A percentile compares a stretch with the other conserved stretches of the same genome.
phyloP scores from a whole-genome alignment of 2,113 vertebrate species.

The Chlamydotis undulata region DNA sequence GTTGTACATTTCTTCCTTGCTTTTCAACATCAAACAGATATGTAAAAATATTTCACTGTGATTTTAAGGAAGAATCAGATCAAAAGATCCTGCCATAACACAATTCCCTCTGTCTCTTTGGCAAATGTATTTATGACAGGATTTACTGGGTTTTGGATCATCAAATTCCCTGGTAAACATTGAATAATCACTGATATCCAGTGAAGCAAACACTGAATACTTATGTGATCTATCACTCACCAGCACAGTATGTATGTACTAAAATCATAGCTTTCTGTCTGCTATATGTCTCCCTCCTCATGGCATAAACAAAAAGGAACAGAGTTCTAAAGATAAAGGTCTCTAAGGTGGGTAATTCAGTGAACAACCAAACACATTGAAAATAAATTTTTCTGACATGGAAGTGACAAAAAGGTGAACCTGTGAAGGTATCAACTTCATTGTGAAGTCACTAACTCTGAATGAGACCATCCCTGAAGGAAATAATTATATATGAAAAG shows the following conservation, averaged over 20 bases:
- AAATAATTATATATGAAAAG: neutral
- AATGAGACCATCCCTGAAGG: neutral
- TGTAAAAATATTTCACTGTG: slow-evolving; percentile 34
- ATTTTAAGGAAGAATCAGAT: slow-evolving; percentile 41
- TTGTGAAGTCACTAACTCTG: neutral
- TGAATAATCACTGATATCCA: neutral
- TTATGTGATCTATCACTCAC: neutral
- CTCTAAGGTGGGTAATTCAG: neutral
- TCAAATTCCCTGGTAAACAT: neutral
- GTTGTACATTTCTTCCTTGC: neutral
- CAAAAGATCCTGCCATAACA: neutral
- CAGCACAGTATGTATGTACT: neutral
- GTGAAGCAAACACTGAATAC: neutral
- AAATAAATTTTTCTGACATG: neutral
- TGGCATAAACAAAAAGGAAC: neutral
- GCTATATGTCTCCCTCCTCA: neutral
- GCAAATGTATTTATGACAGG: neutral
- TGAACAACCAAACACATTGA: neutral
- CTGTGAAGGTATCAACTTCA: neutral
- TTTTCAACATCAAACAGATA: slow-evolving; percentile 20
- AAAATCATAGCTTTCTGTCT: neutral
- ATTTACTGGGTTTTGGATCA: neutral
- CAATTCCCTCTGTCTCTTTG: neutral
- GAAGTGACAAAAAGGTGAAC: neutral
- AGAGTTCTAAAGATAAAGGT: neutral